Evolutionary conservation across 2,797 vertebrate species (phyloP), one percentile per base, ranked within the genome.

Genomic region (Gymnothorax reevesii): DNA sequence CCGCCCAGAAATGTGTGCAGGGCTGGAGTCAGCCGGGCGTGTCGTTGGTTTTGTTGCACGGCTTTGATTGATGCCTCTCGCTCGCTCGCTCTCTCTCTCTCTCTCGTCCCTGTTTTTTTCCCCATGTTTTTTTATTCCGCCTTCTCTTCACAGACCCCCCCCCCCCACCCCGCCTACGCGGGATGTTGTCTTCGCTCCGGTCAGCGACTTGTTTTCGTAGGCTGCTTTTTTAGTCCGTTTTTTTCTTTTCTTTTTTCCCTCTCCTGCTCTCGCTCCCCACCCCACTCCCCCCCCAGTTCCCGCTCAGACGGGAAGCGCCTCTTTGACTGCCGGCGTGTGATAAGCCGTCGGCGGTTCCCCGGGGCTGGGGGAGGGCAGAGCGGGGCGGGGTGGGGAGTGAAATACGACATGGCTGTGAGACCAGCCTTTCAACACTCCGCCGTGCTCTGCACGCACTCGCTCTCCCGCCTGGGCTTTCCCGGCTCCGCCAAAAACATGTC

Each of bases 281-380:
- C 25, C 7, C 13, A 12, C 12, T 10, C 17, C 22, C 66, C 66
- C 25, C 1, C 49, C 33, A 6, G 7, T 22, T 27, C 25, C 22
- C 20, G 10, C 25, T 52, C 59, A 83, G 83, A 62, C 83, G 62
- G 83, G 83, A 83, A 83, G 83, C 60, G 57, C 27, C 57, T 83
- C 57, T 62, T 33, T 83, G 60, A 83, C 83, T 83, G 83, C 83
- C 27, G 25, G 83, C 60, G 83, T 83, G 83, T 64, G 83, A 83
- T 83, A 83, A 83, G 83, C 82, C 82, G 55, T 60, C n/a, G 25
- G 27, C 82, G 64, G 55, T 27, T 54, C 75, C 75, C 42, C 7
- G 75, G 75, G 75, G 75, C 75, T 52, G 73, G 15, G 33, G 13
- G 15, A 10, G 73, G 33, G 2, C 13, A n/a, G 73, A 15, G 59